phyloP scores from a whole-genome alignment of 2,113 vertebrate species.

The Abramis brama region DNA sequence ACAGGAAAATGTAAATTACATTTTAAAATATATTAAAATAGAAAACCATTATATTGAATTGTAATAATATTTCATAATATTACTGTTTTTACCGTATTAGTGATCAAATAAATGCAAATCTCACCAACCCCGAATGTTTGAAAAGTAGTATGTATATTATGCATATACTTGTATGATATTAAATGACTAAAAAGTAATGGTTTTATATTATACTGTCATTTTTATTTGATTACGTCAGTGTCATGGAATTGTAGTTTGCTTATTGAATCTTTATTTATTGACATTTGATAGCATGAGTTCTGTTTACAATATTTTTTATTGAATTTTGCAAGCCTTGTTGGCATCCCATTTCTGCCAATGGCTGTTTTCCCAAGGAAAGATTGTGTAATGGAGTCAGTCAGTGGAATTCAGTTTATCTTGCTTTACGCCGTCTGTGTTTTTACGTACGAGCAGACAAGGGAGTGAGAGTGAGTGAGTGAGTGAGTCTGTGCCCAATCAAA shows the following conservation, averaged over 20 bases:
- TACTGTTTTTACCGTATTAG: not conserved
- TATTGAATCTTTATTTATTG: not conserved
- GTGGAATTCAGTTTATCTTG: constrained; percentile 15
- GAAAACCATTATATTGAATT: not conserved
- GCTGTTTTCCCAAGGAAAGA: constrained; percentile 2
- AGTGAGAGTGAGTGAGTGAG: constrained; percentile 75
- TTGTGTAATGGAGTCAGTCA: constrained; percentile 10
- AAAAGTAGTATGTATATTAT: not conserved
- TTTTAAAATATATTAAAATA: not conserved
- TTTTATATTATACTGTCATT: not conserved
- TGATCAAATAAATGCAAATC: not conserved
- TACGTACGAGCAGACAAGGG: not conserved
- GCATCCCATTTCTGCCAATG: not conserved
- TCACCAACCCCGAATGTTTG: not conserved
- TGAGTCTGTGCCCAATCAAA: constrained; percentile 68
- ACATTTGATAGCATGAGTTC: not conserved
- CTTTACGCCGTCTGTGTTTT: not conserved
- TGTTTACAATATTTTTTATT: not conserved
- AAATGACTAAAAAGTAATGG: not conserved
- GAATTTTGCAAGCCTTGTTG: not conserved
- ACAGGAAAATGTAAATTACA: not conserved
- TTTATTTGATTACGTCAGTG: not conserved
- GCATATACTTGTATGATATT: not conserved
- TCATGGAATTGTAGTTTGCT: not conserved
- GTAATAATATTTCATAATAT: not conserved